These are phyloP conservation scores for Lampris incognitus DNA, from an alignment of 2,113 vertebrate species.

Conservation along the genomic window DNA sequence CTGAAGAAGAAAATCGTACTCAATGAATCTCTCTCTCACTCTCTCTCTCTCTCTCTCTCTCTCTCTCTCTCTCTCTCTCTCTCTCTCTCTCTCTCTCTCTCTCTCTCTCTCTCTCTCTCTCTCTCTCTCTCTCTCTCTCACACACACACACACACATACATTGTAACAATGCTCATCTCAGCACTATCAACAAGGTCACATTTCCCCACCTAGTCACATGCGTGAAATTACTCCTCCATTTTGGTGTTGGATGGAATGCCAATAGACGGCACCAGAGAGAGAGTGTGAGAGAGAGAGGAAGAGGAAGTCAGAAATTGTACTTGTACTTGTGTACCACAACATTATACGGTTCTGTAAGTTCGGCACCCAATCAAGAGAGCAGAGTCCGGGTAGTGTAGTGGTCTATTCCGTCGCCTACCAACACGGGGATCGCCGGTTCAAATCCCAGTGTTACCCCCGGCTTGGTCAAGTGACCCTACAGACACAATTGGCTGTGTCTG, in stretches of 20 bases:
- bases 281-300: not conserved
- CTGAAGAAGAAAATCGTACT: no score
- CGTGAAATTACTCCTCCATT: slow-evolving; percentile 52
- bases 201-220: slow-evolving; percentile 48
- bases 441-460: no score
- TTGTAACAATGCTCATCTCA: slow-evolving; percentile 12
- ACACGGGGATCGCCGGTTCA: no score
- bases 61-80: not conserved
- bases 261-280: slow-evolving; percentile 33
- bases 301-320: slow-evolving; percentile 40
- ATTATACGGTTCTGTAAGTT: not conserved
- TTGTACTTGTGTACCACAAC: slow-evolving; percentile 2
- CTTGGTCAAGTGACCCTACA: no score
- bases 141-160: not conserved
- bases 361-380: not conserved
- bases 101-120: not conserved
- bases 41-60: not conserved
- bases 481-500: no score
- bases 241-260: slow-evolving; percentile 61
- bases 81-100: not conserved
- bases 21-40: no score
- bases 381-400: no score
- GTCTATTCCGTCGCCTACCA: no score
- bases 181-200: slow-evolving; percentile 44
- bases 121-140: slow-evolving; percentile 9